Conservation (phyloP, 2,888 invertebrate species). For the Ptilodon capucinus region DNA sequence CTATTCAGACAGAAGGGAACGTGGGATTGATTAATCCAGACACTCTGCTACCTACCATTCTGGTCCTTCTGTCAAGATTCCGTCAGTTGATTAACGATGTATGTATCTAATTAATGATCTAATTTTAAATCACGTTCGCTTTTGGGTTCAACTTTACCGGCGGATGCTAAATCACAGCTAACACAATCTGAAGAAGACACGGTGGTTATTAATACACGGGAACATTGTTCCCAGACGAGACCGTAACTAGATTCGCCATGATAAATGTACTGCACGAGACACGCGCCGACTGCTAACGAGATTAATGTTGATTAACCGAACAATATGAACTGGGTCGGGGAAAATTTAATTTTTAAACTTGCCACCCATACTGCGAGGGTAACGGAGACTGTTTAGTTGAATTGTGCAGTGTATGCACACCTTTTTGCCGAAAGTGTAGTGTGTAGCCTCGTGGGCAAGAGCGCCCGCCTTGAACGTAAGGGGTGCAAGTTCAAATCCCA, state of each 20-base stretch:
- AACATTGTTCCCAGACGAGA: constrained; percentile 29
- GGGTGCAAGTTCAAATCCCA: no score
- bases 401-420: constrained; percentile 11
- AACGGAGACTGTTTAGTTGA: constrained; percentile 17
- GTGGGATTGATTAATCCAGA: no score
- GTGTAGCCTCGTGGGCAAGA: no score
- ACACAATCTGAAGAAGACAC: constrained; percentile 6
- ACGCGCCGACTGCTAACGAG: constrained; percentile 42
- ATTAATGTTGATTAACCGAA: constrained; percentile 60
- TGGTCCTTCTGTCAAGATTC: no score
- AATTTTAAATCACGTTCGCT: no score
- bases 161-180: not conserved
- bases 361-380: constrained; percentile 23
- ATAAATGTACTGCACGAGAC: constrained; percentile 40
- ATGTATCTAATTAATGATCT: no score
- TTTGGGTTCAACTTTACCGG: no score
- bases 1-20: no score
- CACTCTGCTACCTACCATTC: no score
- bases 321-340: constrained; percentile 56
- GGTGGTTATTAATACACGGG: constrained; percentile 18
- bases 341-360: constrained; percentile 55
- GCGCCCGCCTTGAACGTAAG: no score
- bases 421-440: no score
- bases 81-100: no score
- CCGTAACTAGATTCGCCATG: constrained; percentile 43